Base-by-base conservation (phyloP, 2,113 vertebrate genomes). In the Dicentrarchus labrax region DNA sequence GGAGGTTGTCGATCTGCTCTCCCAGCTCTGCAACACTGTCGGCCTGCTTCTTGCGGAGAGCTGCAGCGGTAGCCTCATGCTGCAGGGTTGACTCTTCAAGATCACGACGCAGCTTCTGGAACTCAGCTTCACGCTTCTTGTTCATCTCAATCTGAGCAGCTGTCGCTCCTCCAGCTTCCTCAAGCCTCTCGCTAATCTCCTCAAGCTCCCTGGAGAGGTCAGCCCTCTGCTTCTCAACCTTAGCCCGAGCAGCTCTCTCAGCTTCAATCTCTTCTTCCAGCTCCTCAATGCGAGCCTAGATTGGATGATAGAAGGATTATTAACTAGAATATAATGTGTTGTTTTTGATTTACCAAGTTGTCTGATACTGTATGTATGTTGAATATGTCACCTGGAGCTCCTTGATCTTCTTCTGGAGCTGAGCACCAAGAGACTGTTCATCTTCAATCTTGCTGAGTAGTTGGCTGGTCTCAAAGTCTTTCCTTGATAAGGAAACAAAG, bases 241-340 rank as follows among this genome's bases (percentile, higher is more conserved):
- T 30, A 30, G 30, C 30, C 30, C 30, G 30, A 30, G 30, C 30
- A 30, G 30, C 30, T 30, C 30, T 30, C 76, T 92, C 89, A 36
- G 88, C 86, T 65, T 93, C 97, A 0, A 96, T 97, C 88, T 97
- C 97, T 0, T 97, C 96, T 72, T 89, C 87, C 62, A 89, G 87
- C 47, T 89, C 87, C 84, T 89, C 87, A 84, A 89, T 89, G n/a
- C 84, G 87, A 70, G 87, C 87, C 87, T 89, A 76, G 7, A 51
- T 79, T 24, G 39, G 13, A 64, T 16, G 9, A 57, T 8, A 50
- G 5, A 39, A 43, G 10, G n/a, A 3, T 19, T 43, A 56, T 54
- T 12, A 22, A 21, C 17, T 56, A 3, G 0, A 53, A 11, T 22
- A 47, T 30, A 21, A 60, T 0, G 2, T 10, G 13, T 3, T 24